Evolutionary conservation across 2,797 vertebrate genomes (phyloP), one percentile per base, ranked within the genome.

Genomic region (Jordanella pulchra): DNA sequence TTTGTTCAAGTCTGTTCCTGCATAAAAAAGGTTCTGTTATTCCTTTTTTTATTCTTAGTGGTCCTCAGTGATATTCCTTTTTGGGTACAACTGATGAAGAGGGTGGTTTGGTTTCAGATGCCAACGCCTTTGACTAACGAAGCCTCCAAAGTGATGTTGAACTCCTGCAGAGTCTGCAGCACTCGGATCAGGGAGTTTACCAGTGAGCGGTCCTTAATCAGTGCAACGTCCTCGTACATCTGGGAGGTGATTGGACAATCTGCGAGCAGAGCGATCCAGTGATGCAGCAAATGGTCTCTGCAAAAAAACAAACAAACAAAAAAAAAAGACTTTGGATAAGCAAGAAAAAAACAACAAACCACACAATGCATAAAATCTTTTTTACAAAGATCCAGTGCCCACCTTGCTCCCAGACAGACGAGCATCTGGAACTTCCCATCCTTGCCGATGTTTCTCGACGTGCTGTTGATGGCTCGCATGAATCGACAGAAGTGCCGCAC

Each of bases 401-500:
- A 99, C 98, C 98, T 98, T 88, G 98, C 96, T 87, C 98, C 98
- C 82, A 99, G 94, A 92, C 98, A 99, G 87, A 99, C 96, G 54
- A 99, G 94, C 96, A 99, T 97, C 95, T 99, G 98, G 92, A 99
- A 99, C 86, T 99, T 99, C 75, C 98, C 98, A 2, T 99, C 97
- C 91, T 99, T 99, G 88, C 98, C 98, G 1, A 99, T 98, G 92
- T 97, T 99, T 86, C 98, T 94, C 50, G 97, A 94, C 1, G 96
- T 97, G 86, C 88, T 96, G 91, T 97, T 99, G 92, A 99, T 97
- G 84, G 97, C 97, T 2, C 95, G 96, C 93, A 98, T 96, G 87
- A 99, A 98, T 48, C 95, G 96, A 87, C 97, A 97, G 93, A 99
- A 99, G 87, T 95, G 96, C 58, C 94, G 95, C 65, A 97, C 97